Conservation (phyloP, 2,113 vertebrate genomes). For the Sinocyclocheilus anophthalmus region DNA sequence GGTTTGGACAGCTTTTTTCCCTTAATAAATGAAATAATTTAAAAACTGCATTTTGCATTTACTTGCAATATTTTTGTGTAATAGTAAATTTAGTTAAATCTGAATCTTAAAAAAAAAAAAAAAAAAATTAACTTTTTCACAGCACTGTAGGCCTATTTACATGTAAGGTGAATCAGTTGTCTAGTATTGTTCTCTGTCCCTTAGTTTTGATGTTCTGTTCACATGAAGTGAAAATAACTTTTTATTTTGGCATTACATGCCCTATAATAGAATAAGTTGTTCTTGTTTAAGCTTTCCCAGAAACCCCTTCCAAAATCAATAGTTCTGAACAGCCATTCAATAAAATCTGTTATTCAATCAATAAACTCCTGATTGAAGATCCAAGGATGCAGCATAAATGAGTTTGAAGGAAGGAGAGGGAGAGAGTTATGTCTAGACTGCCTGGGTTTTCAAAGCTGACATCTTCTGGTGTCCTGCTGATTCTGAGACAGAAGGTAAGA, state of each 20-base stretch:
- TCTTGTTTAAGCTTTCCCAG: background rate
- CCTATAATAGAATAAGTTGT: slow-evolving; percentile 19
- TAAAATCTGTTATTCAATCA: background rate
- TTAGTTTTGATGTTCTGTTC: background rate
- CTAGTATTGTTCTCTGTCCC: background rate
- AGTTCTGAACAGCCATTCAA: background rate
- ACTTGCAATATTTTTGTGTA: too few relatives aligned
- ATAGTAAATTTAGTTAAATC: too few relatives aligned
- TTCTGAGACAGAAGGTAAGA: background rate
- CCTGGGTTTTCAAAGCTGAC: slow-evolving; percentile 39
- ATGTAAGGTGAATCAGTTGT: background rate
- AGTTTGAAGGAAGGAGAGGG: slow-evolving; percentile 11
- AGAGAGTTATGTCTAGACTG: slow-evolving; percentile 28
- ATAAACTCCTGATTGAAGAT: background rate
- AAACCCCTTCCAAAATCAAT: background rate
- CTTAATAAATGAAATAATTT: too few relatives aligned
- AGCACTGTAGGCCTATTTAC: too few relatives aligned
- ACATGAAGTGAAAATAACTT: background rate
- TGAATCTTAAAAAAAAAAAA: too few relatives aligned
- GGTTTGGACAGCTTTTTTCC: too few relatives aligned
- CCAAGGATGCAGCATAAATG: slow-evolving; percentile 7
- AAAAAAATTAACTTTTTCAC: too few relatives aligned
- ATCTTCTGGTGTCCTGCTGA: slow-evolving; percentile 34
- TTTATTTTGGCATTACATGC: slow-evolving; percentile 13
- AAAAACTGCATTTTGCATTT: too few relatives aligned